phyloP scores from a whole-genome alignment of 2,113 vertebrate species.

The Gracilinanus agilis region DNA sequence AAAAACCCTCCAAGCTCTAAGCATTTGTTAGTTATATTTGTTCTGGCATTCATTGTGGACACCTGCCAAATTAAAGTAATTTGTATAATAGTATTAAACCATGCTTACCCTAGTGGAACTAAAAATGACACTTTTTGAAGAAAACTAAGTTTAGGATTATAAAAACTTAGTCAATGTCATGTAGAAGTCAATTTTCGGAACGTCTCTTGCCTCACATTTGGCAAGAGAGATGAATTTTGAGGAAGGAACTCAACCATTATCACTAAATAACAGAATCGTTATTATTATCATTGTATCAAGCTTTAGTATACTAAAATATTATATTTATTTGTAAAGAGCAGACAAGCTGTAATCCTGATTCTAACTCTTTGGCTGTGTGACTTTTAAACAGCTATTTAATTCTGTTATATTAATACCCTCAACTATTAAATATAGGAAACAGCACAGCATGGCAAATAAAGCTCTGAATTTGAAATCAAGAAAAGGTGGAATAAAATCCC shows the following conservation, averaged over 20 bases:
- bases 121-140: conserved; percentile 60
- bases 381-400: not conserved
- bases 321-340: not conserved
- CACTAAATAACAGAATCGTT: not conserved
- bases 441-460: not conserved
- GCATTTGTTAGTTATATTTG: conserved; percentile 39
- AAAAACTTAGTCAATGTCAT: not conserved
- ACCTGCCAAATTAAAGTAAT: conserved; percentile 26
- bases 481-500: not conserved
- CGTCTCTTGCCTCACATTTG: not conserved
- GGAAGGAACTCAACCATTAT: not conserved
- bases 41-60: conserved; percentile 62
- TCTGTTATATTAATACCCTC: not conserved
- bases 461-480: not conserved
- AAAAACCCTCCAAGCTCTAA: conserved; percentile 27
- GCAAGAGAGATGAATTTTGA: not conserved
- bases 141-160: not conserved
- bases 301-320: not conserved
- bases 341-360: not conserved
- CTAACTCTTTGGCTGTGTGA: not conserved
- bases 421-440: not conserved
- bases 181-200: not conserved
- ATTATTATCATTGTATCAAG: not conserved
- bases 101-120: conserved; percentile 16
- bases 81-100: conserved; percentile 36